Percentiles rank a stretch among this genome's conserved stretches.
Conservation (phyloP, 1,140 invertebrate species). For the Bombus haemorrhoidalis region DNA sequence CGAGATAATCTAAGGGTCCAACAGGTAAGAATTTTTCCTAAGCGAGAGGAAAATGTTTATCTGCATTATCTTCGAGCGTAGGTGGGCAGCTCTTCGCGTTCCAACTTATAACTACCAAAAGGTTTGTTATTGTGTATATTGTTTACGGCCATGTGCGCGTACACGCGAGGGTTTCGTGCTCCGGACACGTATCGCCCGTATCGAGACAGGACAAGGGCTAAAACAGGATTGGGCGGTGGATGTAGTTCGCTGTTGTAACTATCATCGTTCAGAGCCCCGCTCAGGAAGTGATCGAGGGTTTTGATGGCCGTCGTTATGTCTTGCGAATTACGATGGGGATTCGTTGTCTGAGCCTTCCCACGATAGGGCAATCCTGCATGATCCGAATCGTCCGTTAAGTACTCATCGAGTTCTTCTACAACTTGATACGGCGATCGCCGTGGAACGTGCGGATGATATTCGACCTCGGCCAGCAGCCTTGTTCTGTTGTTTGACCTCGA, state of each 20-base stretch:
- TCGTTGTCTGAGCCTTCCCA: conserved; percentile 29
- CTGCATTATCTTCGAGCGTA: conserved; percentile 32
- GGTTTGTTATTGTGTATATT: conserved; percentile 86
- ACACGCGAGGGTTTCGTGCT: conserved; percentile 81
- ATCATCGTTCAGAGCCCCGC: conserved; percentile 56
- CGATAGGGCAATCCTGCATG: conserved; percentile 35
- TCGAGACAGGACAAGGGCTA: conserved; percentile 85
- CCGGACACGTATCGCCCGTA: conserved; percentile 84
- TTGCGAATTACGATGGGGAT: conserved; percentile 57
- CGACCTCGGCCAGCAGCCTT: neutral
- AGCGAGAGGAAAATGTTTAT: neutral
- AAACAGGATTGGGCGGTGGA: conserved; percentile 83
- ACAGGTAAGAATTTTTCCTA: neutral
- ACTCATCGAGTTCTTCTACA: conserved; percentile 43
- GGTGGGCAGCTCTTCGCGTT: conserved; percentile 55
- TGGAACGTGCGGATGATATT: conserved; percentile 32
- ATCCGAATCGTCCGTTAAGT: conserved; percentile 47
- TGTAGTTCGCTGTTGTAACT: conserved; percentile 83
- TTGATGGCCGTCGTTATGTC: conserved; percentile 61
- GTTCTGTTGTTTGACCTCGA: neutral
- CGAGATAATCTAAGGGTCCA: neutral
- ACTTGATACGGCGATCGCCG: conserved; percentile 44
- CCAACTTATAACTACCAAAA: conserved; percentile 84
- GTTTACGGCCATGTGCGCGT: conserved; percentile 84
- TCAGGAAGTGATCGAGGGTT: conserved; percentile 71